Conservation (phyloP, 2,888 invertebrate genomes). For the Euphydryas editha region DNA sequence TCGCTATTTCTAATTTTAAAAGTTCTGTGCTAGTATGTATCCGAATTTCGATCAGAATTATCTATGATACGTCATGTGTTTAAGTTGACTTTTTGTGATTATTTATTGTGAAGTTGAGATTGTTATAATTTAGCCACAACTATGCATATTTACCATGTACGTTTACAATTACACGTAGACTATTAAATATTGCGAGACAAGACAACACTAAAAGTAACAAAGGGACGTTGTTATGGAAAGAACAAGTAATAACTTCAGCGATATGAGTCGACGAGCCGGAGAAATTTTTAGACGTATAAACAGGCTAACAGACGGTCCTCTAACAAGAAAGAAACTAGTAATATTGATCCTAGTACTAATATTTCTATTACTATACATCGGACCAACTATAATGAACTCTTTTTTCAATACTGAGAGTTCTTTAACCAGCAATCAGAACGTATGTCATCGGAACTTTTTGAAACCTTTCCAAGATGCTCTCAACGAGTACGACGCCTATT, state of each 20-base stretch:
- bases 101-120: conserved; percentile 24
- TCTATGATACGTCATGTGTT: conserved; percentile 34
- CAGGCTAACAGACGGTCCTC: conserved; percentile 74
- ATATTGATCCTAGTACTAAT: conserved; percentile 80
- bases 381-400: conserved; percentile 86
- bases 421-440: conserved; percentile 76
- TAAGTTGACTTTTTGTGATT: conserved; percentile 29
- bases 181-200: background rate
- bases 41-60: conserved; percentile 13
- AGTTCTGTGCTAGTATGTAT: conserved; percentile 11
- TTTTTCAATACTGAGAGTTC: conserved; percentile 79
- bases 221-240: conserved; percentile 64
- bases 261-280: conserved; percentile 75
- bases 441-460: conserved; percentile 87
- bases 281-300: conserved; percentile 74
- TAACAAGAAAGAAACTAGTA: conserved; percentile 78
- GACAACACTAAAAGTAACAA: conserved; percentile 21
- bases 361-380: conserved; percentile 85
- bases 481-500: conserved; percentile 86
- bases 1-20: background rate
- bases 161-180: conserved; percentile 21
- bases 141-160: conserved; percentile 29
- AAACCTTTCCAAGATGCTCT: conserved; percentile 84
- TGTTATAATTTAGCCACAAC: conserved; percentile 16
- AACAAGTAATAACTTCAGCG: conserved; percentile 59